These are phyloP conservation scores for Meloidogyne floridensis DNA, from an alignment of 1,140 invertebrate genomes.

Conservation along the genomic window DNA sequence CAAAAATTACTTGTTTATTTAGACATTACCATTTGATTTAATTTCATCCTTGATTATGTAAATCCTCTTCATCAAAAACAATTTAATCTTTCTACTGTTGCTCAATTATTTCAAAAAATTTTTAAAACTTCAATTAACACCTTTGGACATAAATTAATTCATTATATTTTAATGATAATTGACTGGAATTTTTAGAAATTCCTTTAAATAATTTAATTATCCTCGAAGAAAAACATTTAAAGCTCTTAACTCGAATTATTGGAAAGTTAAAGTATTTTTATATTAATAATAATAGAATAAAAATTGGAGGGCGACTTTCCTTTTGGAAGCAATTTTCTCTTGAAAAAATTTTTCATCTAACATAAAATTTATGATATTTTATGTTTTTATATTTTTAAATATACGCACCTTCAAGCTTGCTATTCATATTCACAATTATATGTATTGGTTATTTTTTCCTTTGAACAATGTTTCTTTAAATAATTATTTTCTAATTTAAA, in stretches of 20 bases:
- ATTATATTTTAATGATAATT: constrained; percentile 40
- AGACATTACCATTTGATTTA: constrained; percentile 40
- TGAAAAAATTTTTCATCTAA: too few species aligned
- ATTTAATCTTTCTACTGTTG: constrained; percentile 40
- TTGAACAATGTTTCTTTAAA: too few species aligned
- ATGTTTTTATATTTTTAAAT: too few species aligned
- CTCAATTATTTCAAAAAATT: constrained; percentile 28
- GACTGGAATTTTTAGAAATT: constrained; percentile 46
- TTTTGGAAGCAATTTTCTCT: too few species aligned
- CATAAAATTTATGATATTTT: too few species aligned
- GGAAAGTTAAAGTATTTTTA: constrained; percentile 57
- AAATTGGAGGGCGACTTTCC: too few species aligned
- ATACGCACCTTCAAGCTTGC: too few species aligned
- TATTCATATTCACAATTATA: too few species aligned
- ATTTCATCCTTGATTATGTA: constrained; percentile 34
- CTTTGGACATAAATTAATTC: constrained; percentile 28
- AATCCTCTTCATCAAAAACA: not conserved
- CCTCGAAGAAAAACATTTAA: constrained; percentile 13
- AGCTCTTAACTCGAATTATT: constrained; percentile 48
- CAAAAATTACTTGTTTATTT: too few species aligned
- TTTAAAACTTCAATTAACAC: constrained; percentile 2
- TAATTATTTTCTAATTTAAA: too few species aligned
- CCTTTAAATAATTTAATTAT: constrained; percentile 18
- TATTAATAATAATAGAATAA: too few species aligned
- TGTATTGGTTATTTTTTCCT: too few species aligned